A percentile compares a stretch with the other conserved stretches of the same genome.
Conservation (phyloP, 2,888 invertebrate species). For the Pegoplata infirma region DNA sequence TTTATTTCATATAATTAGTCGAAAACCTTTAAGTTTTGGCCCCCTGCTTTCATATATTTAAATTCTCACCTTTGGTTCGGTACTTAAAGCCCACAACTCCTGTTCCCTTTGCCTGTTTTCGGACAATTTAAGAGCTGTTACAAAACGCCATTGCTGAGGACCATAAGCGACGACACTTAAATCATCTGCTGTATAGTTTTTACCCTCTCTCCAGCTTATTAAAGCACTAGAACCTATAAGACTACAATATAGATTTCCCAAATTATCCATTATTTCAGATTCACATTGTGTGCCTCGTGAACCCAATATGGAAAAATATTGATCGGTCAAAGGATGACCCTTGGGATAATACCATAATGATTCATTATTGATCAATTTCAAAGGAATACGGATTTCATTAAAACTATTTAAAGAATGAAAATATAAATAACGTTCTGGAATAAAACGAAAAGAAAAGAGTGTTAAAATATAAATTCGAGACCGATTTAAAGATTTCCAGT, state of each 20-base stretch:
- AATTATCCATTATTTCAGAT: conserved; percentile 84
- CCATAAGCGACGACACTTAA: conserved; percentile 80
- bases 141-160: conserved; percentile 83
- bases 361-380: conserved; percentile 80
- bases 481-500: not conserved
- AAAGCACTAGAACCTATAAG: conserved; percentile 84
- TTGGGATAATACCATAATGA: conserved; percentile 78
- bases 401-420: conserved; percentile 83
- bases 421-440: conserved; percentile 79
- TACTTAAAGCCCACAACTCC: conserved; percentile 83
- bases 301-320: conserved; percentile 80
- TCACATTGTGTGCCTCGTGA: conserved; percentile 84
- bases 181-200: conserved; percentile 80
- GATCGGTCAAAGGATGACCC: conserved; percentile 65
- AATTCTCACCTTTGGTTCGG: conserved; percentile 70
- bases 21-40: not conserved
- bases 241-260: conserved; percentile 86
- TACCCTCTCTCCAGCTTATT: conserved; percentile 85
- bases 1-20: not conserved
- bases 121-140: conserved; percentile 85
- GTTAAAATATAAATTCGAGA: not conserved
- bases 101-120: conserved; percentile 80
- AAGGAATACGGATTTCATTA: conserved; percentile 81
- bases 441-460: not conserved
- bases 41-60: not conserved